Evolutionary conservation across 2,797 vertebrate species (phyloP).

Genomic region (Helostoma temminkii): DNA sequence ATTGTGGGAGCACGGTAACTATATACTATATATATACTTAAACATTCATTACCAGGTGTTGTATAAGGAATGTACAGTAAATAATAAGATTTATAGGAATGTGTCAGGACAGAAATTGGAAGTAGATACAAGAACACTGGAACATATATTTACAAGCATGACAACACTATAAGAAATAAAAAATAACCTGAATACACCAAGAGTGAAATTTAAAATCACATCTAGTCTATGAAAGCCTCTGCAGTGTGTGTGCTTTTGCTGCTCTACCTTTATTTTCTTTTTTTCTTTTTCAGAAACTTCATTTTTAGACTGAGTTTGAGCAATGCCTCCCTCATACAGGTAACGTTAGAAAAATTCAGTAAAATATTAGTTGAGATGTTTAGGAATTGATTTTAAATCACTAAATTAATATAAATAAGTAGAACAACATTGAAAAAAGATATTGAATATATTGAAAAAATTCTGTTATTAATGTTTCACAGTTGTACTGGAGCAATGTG

Average conservation of each 20-base stretch:
- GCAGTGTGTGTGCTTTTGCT: not conserved
- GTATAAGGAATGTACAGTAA: not conserved
- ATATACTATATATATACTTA: not conserved
- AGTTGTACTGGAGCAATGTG: too few species aligned
- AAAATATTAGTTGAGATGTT: not conserved
- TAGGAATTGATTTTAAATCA: too few species aligned
- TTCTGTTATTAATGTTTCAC: too few species aligned
- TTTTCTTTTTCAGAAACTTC: slow-evolving; percentile 89
- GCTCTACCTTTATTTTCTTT: not conserved
- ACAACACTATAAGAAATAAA: not conserved
- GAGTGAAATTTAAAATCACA: not conserved
- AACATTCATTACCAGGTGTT: not conserved
- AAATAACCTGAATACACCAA: not conserved
- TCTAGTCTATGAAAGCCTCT: not conserved
- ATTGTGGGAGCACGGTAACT: slow-evolving; percentile 95
- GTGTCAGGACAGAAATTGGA: not conserved
- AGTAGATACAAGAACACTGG: not conserved
- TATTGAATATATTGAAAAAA: too few species aligned
- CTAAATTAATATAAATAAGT: not conserved
- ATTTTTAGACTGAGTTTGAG: slow-evolving; percentile 94
- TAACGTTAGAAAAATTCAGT: slow-evolving; percentile 75
- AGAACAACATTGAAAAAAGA: not conserved
- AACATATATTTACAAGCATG: not conserved
- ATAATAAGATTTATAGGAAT: not conserved
- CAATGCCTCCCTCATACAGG: slow-evolving; percentile 95